phyloP scores from a whole-genome alignment of 1,140 invertebrate genomes.

The Penaeus vannamei region DNA sequence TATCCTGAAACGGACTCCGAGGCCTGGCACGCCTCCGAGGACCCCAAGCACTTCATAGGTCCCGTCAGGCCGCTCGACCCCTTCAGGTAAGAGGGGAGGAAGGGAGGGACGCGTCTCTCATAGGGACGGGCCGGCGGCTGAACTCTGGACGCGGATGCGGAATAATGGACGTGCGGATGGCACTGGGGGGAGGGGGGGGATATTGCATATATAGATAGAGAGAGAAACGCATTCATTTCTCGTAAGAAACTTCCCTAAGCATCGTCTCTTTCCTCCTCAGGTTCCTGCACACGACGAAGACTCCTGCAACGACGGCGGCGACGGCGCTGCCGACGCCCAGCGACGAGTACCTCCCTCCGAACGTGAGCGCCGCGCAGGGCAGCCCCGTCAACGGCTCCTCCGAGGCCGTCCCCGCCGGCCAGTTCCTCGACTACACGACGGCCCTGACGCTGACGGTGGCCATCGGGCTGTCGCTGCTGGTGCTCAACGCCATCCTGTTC shows the following conservation, averaged over 20 bases:
- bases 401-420: slow-evolving; percentile 1
- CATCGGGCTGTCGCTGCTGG: slow-evolving; percentile 89
- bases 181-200: not conserved
- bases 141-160: not conserved
- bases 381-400: slow-evolving; percentile 52
- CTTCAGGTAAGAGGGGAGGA: slow-evolving; percentile 56
- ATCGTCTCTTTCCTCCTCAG: not conserved
- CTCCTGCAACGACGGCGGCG: slow-evolving; percentile 69
- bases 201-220: too few relatives aligned
- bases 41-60: slow-evolving; percentile 67
- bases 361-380: slow-evolving; percentile 66
- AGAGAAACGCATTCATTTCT: not conserved
- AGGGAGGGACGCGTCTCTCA: not conserved
- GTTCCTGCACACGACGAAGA: slow-evolving; percentile 59
- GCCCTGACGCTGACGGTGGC: slow-evolving; percentile 92
- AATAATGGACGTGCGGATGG: slow-evolving; percentile 20
- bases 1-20: slow-evolving; percentile 56
- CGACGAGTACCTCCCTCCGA: slow-evolving; percentile 65
- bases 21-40: slow-evolving; percentile 63
- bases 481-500: slow-evolving; percentile 94
- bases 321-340: slow-evolving; percentile 69
- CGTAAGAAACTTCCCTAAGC: too few relatives aligned
- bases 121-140: not conserved
- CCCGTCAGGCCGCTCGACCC: slow-evolving; percentile 66
- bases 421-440: slow-evolving; percentile 79